Evolutionary conservation across 2,888 invertebrate genomes (phyloP), one percentile per base, ranked within the genome.

Genomic region (Zaprionus lineosus): DNA sequence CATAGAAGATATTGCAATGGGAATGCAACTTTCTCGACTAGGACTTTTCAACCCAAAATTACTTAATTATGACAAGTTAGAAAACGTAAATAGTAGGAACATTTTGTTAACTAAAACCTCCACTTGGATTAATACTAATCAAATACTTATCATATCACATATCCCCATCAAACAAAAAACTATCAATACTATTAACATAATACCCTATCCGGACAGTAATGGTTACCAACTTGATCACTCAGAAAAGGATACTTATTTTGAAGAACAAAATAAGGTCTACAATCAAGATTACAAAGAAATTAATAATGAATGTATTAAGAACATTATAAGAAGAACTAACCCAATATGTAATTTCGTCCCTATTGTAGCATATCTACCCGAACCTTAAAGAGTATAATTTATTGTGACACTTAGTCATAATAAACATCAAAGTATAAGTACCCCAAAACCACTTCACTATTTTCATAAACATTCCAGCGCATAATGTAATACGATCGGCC

Each of bases 201-300:
- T 51, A 11, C 33, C 44, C 2, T 56, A 55, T 14, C 47, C 56
- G 6, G 48, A 44, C 24, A 44, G 14, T n/a, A 44, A 44, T 16
- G 24, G 33, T 12, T 33, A 19, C 2, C 33, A 34, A 3, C 33
- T 44, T 44, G 33, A 44, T 6, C 3, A 44, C 15, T 2, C 9
- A 9, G 33, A 2, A 24, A 44, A 44, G 24, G 19, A 33, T 15
- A 9, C 19, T 2, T 33, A 24, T 15, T 44, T 24, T 15, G 24
- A 33, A 24, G 24, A 24, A 24, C 2, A 24, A 24, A 8, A 24
- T n/a, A 24, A 24, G n/a, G 8, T 29, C 6, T 29, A 29, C 12
- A 29, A 29, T 5, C 29, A 29, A 29, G 12, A 29, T 11, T 6
- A 29, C 9, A 29, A 29, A 29, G 9, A 29, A 29, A 29, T 29